phyloP scores from a whole-genome alignment of 2,797 vertebrate genomes.

The Sebastolobus alascanus region DNA sequence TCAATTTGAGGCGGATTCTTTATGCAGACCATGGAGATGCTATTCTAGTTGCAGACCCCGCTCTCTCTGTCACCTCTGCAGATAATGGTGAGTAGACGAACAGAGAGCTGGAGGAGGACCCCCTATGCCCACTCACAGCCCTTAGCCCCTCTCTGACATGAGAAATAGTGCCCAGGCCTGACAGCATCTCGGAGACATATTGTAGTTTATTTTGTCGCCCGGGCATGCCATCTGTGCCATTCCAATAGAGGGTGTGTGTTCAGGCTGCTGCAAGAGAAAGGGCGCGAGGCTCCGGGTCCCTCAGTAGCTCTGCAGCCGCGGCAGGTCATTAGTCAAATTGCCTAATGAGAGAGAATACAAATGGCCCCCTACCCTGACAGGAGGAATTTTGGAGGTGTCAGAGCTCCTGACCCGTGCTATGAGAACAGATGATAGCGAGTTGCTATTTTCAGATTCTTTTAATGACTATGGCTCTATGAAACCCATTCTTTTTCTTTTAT shows the following conservation, averaged over 20 bases:
- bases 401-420: slow-evolving; percentile 87
- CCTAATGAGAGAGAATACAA: slow-evolving; percentile 88
- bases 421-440: slow-evolving; percentile 89
- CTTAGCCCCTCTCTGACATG: slow-evolving; percentile 77
- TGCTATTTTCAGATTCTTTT: slow-evolving; percentile 91
- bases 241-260: slow-evolving; percentile 78
- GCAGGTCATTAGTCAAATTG: slow-evolving; percentile 85
- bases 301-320: slow-evolving; percentile 79
- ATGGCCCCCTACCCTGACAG: slow-evolving; percentile 82
- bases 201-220: slow-evolving; percentile 85
- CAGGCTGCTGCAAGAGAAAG: slow-evolving; percentile 79
- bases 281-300: slow-evolving; percentile 80
- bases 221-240: slow-evolving; percentile 90
- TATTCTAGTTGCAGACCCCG: slow-evolving; percentile 80
- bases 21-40: slow-evolving; percentile 80
- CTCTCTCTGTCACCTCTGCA: slow-evolving; percentile 82
- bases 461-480: slow-evolving; percentile 87
- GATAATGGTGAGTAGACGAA: slow-evolving; percentile 83
- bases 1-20: slow-evolving; percentile 79
- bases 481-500: slow-evolving; percentile 83
- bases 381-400: slow-evolving; percentile 89
- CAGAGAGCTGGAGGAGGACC: slow-evolving; percentile 80
- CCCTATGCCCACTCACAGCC: slow-evolving; percentile 78
- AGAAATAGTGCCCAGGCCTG: slow-evolving; percentile 82
- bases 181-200: slow-evolving; percentile 87